phyloP scores from a whole-genome alignment of 1,140 invertebrate genomes.

The Venustaconcha ellipsiformis region DNA sequence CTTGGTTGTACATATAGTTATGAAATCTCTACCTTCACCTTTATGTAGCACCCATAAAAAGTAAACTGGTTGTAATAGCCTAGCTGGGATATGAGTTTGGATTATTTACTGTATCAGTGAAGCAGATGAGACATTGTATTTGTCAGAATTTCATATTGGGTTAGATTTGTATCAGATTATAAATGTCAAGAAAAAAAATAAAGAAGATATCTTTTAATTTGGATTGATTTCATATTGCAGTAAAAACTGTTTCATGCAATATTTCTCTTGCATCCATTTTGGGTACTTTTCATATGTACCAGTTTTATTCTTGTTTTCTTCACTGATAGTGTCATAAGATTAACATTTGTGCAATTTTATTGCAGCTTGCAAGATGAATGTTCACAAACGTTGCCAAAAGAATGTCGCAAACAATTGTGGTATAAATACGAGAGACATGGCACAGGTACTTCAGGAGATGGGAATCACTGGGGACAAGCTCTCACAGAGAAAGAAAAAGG shows the following conservation, averaged over 20 bases:
- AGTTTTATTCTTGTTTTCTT: too few relatives aligned
- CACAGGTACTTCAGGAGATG: slow-evolving; percentile 88
- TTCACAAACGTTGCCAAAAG: slow-evolving; percentile 98
- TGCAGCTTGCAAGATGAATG: slow-evolving; percentile 90
- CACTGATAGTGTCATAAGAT: neutral
- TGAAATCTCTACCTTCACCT: too few relatives aligned
- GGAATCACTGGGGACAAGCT: slow-evolving; percentile 93
- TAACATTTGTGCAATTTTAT: slow-evolving; percentile 18
- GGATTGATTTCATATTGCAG: neutral
- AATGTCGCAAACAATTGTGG: slow-evolving; percentile 99
- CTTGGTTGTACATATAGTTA: too few relatives aligned
- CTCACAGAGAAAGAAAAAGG: slow-evolving; percentile 69
- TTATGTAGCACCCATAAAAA: too few relatives aligned
- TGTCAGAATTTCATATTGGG: too few relatives aligned
- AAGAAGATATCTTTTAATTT: neutral
- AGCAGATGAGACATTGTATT: too few relatives aligned
- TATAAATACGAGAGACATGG: slow-evolving; percentile 97
- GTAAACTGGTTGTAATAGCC: too few relatives aligned
- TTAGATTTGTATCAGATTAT: too few relatives aligned
- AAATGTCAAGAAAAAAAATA: neutral
- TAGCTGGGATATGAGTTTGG: too few relatives aligned
- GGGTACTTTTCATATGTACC: neutral
- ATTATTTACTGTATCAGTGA: too few relatives aligned
- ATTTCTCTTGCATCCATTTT: neutral
- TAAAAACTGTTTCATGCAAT: neutral